Percentiles rank a stretch among this genome's conserved stretches.
phyloP scores from a whole-genome alignment of 2,888 invertebrate species.

The Arctia plantaginis region DNA sequence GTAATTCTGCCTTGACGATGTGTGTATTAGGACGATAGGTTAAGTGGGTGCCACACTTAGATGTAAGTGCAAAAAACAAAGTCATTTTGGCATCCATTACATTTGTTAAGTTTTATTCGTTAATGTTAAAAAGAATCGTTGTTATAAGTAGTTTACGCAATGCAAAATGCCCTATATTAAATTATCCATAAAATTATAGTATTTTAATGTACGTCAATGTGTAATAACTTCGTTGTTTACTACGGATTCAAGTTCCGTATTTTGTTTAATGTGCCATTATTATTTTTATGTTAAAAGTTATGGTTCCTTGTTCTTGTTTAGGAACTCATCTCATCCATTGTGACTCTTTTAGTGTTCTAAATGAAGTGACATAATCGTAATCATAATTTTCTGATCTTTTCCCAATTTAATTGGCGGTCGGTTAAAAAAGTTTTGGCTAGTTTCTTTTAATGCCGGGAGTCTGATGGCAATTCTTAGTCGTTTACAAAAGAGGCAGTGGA shows the following conservation, averaged over 20 bases:
- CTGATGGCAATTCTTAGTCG: not conserved
- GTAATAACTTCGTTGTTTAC: not conserved
- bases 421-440: not conserved
- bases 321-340: not conserved
- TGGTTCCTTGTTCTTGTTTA: not conserved
- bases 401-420: not conserved
- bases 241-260: not conserved
- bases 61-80: not conserved
- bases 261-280: not conserved
- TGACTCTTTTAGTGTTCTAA: not conserved
- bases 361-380: not conserved
- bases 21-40: not conserved
- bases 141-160: not conserved
- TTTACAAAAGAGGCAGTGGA: not conserved
- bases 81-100: not conserved
- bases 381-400: not conserved
- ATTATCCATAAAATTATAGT: not conserved
- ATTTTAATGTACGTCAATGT: not conserved
- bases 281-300: not conserved
- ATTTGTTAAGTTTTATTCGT: not conserved
- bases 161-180: not conserved
- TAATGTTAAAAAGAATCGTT: not conserved
- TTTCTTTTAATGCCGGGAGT: not conserved
- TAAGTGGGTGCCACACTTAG: not conserved
- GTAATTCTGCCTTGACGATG: too few species aligned